phyloP scores from a whole-genome alignment of 1,140 invertebrate genomes.

The Drosophila melanica region DNA sequence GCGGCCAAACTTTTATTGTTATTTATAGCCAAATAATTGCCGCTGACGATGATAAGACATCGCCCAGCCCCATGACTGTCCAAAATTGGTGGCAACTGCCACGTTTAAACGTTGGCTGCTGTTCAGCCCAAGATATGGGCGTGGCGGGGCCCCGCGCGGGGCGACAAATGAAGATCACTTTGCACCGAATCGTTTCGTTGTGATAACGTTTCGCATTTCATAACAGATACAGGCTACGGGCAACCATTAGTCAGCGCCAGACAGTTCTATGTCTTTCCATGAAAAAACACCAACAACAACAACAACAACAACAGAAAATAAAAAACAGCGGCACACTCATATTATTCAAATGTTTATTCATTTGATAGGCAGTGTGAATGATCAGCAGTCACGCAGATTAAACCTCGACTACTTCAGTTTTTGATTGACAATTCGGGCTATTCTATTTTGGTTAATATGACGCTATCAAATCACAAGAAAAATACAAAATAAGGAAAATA shows the following conservation, averaged over 20 bases:
- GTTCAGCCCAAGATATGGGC: neutral
- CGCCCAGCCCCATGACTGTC: slow-evolving; percentile 27
- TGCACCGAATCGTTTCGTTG: slow-evolving; percentile 8
- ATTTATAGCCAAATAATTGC: slow-evolving; percentile 77
- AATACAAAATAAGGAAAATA: neutral
- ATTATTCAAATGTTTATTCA: slow-evolving; percentile 16
- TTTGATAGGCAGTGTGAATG: slow-evolving; percentile 26
- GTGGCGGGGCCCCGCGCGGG: neutral
- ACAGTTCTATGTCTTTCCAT: slow-evolving; percentile 3
- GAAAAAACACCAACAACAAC: no score
- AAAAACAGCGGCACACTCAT: neutral
- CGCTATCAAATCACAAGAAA: neutral
- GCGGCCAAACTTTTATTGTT: slow-evolving; percentile 70
- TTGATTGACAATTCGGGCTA: neutral
- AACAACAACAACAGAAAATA: no score
- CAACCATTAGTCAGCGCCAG: neutral
- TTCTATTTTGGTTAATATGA: neutral
- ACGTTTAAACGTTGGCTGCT: slow-evolving; percentile 27
- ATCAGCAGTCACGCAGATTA: slow-evolving; percentile 23
- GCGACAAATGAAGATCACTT: slow-evolving; percentile 31
- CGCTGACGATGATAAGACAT: slow-evolving; percentile 49
- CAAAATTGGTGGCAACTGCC: slow-evolving; percentile 28
- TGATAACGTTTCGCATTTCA: slow-evolving; percentile 42
- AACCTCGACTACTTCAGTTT: neutral
- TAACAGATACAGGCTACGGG: slow-evolving; percentile 17